These are phyloP conservation scores for Cydia amplana DNA, from an alignment of 1,140 invertebrate species.

Conservation along the genomic window DNA sequence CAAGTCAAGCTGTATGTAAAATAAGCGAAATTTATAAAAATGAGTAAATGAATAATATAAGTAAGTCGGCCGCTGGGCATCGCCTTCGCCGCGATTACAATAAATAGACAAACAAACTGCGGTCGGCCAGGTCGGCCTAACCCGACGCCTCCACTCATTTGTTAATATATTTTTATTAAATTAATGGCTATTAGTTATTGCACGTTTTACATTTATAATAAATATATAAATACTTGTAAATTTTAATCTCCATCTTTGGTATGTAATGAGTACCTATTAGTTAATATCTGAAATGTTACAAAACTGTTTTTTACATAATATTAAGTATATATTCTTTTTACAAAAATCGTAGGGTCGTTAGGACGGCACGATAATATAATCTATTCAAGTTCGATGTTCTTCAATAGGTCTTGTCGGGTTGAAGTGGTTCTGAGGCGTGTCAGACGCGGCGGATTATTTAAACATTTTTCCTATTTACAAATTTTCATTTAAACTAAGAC, in stretches of 20 bases:
- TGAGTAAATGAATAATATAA: slow-evolving; percentile 17
- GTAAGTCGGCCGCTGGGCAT: slow-evolving; percentile 2
- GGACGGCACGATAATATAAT: slow-evolving; percentile 78
- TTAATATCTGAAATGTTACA: slow-evolving; percentile 79
- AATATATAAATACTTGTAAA: slow-evolving; percentile 80
- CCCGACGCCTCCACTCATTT: slow-evolving; percentile 66
- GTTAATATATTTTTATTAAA: slow-evolving; percentile 79
- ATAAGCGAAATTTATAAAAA: slow-evolving; percentile 49
- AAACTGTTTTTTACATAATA: slow-evolving; percentile 74
- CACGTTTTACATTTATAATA: slow-evolving; percentile 79
- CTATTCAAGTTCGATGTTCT: slow-evolving; percentile 78
- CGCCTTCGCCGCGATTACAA: slow-evolving; percentile 55
- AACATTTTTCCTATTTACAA: slow-evolving; percentile 73
- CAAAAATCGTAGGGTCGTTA: slow-evolving; percentile 80
- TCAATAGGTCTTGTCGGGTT: slow-evolving; percentile 69
- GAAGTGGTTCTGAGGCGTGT: slow-evolving; percentile 53
- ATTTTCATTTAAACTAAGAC: slow-evolving; percentile 78
- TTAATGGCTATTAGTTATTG: slow-evolving; percentile 79
- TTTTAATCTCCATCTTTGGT: slow-evolving; percentile 78
- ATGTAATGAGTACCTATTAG: slow-evolving; percentile 77
- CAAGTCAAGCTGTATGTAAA: slow-evolving; percentile 68
- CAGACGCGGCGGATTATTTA: slow-evolving; percentile 66
- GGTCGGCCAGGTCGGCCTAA: slow-evolving; percentile 32
- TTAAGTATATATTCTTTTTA: slow-evolving; percentile 79
- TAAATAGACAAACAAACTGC: slow-evolving; percentile 72